phyloP scores from a whole-genome alignment of 1,140 invertebrate species.

The Oryctes rhinoceros region DNA sequence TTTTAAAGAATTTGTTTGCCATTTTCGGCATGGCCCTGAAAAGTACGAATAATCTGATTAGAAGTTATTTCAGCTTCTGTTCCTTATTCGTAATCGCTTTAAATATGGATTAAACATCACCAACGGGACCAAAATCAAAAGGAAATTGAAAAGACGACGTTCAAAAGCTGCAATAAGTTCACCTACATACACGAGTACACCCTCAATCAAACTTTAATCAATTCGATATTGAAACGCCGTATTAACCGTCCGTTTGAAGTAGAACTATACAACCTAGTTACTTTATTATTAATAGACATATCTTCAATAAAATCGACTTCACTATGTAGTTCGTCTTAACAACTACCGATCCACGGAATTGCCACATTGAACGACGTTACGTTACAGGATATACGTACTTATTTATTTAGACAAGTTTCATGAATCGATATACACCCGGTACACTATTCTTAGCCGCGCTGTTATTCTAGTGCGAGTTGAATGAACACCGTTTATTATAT shows the following conservation, averaged over 20 bases:
- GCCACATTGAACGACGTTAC: slow-evolving; percentile 12
- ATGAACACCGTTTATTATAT: slow-evolving; percentile 22
- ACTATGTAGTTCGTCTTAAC: slow-evolving; percentile 1
- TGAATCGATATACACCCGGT: slow-evolving; percentile 10
- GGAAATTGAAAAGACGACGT: neutral
- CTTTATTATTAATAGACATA: slow-evolving; percentile 13
- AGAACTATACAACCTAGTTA: slow-evolving; percentile 12
- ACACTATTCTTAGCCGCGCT: neutral
- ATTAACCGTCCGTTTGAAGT: neutral
- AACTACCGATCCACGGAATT: slow-evolving; percentile 12
- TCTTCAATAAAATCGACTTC: slow-evolving; percentile 12
- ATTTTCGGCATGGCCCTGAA: neutral
- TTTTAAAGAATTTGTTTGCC: too few relatives aligned
- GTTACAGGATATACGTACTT: slow-evolving; percentile 5
- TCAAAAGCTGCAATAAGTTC: neutral
- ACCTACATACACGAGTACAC: neutral
- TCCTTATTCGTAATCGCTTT: neutral
- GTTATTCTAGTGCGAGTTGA: slow-evolving; percentile 18
- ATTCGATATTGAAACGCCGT: neutral
- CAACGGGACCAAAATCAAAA: neutral
- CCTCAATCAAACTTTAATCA: slow-evolving; percentile 5
- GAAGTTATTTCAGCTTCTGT: neutral
- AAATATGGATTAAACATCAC: neutral
- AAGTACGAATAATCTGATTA: neutral
- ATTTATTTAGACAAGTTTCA: slow-evolving; percentile 21